Percentiles rank a stretch among this genome's conserved stretches.
Conservation (phyloP, 35 echinoderm and acorn worm species). For the Nesometra sesokonis region DNA sequence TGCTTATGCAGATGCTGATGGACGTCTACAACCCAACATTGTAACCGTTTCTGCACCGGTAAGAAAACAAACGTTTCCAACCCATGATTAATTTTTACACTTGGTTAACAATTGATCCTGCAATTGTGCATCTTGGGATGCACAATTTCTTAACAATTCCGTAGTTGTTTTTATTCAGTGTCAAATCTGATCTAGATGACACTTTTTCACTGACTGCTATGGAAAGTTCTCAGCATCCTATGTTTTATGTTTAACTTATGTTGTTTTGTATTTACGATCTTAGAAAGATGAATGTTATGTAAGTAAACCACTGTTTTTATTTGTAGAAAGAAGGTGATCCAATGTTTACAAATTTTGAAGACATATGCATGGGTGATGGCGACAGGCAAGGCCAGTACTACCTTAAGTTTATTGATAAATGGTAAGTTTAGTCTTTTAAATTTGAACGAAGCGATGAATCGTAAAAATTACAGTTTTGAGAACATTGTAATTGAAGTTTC, state of each 20-base stretch:
- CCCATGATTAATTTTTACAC: too few relatives aligned
- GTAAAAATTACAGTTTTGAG: background rate
- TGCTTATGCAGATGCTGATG: constrained; percentile 78
- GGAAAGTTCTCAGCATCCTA: background rate
- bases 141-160: too few relatives aligned
- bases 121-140: too few relatives aligned
- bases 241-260: background rate
- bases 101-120: too few relatives aligned
- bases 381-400: constrained; percentile 57
- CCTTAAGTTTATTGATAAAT: constrained; percentile 65
- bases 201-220: too few relatives aligned
- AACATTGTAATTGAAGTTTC: too few relatives aligned
- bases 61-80: constrained; percentile 4
- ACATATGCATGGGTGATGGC: constrained; percentile 70
- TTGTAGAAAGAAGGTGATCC: constrained; percentile 66
- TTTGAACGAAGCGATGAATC: background rate
- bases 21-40: constrained; percentile 68
- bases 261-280: background rate
- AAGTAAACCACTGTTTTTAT: background rate
- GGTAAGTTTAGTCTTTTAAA: constrained; percentile 33
- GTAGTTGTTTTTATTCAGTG: too few relatives aligned
- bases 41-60: constrained; percentile 59
- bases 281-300: too few relatives aligned
- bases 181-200: too few relatives aligned
- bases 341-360: constrained; percentile 80